phyloP scores from a whole-genome alignment of 2,888 invertebrate species.

The Troides oblongomaculatus region DNA sequence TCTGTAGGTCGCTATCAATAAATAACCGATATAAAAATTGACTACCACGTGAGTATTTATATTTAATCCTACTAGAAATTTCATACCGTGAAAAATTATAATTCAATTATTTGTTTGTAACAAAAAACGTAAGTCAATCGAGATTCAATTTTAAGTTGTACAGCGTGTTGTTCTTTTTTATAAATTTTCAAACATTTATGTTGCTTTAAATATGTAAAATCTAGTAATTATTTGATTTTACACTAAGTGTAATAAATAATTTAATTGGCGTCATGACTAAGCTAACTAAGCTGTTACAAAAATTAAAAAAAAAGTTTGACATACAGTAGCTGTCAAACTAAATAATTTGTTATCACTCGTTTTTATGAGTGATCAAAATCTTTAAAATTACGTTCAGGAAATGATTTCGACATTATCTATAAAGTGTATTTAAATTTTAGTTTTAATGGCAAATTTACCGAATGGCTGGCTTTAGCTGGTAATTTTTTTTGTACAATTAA shows the following conservation, averaged over 20 bases:
- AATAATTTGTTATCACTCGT: constrained; percentile 26
- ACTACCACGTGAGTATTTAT: too few species aligned
- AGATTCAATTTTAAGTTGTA: too few species aligned
- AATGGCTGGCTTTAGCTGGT: constrained; percentile 82
- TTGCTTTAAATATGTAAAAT: too few species aligned
- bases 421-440: constrained; percentile 51
- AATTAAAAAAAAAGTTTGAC: constrained; percentile 6
- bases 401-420: constrained; percentile 29
- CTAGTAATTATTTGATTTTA: neutral
- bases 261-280: neutral
- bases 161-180: too few species aligned
- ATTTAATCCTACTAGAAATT: too few species aligned
- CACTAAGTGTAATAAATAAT: neutral
- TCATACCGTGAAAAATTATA: too few species aligned
- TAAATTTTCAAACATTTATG: too few species aligned
- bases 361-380: constrained; percentile 23
- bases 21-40: too few species aligned
- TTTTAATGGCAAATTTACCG: constrained; percentile 77
- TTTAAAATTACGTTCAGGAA: constrained; percentile 18
- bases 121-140: too few species aligned
- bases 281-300: neutral
- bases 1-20: too few species aligned
- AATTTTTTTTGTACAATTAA: constrained; percentile 48
- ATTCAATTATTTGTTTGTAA: too few species aligned
- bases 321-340: constrained; percentile 25